Conservation (phyloP, 2,113 vertebrate species). For the Rhinoptilus africanus region DNA sequence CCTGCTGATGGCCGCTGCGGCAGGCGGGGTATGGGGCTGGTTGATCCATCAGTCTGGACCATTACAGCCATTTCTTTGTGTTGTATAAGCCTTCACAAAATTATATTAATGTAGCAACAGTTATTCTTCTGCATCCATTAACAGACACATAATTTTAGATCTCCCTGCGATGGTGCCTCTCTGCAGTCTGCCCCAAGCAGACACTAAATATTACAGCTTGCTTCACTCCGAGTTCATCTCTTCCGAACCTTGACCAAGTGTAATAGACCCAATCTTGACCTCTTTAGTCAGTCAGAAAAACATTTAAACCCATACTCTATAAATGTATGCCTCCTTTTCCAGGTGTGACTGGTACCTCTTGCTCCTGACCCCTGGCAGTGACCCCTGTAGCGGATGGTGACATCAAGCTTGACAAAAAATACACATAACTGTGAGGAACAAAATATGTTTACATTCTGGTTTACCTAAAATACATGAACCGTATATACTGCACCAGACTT, state of each 20-base stretch:
- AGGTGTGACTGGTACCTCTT: neutral
- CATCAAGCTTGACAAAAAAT: neutral
- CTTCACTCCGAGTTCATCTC: neutral
- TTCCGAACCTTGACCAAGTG: neutral
- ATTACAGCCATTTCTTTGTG: neutral
- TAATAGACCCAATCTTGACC: neutral
- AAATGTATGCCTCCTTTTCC: neutral
- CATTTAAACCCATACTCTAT: neutral
- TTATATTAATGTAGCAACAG: neutral
- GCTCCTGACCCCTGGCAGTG: neutral
- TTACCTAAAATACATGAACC: neutral
- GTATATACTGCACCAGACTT: neutral
- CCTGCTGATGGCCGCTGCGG: neutral
- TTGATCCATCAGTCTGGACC: neutral
- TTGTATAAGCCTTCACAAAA: neutral
- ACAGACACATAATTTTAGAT: neutral
- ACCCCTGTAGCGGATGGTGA: accelerated
- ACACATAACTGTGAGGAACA: neutral
- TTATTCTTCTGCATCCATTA: neutral
- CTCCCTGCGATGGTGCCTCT: neutral
- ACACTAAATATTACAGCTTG: neutral
- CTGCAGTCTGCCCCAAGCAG: neutral
- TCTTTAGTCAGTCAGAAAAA: neutral
- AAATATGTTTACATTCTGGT: neutral
- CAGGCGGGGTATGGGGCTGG: accelerated